Percentiles rank a stretch among this genome's conserved stretches.
phyloP scores from a whole-genome alignment of 2,113 vertebrate species.

The Hemichromis elongatus region DNA sequence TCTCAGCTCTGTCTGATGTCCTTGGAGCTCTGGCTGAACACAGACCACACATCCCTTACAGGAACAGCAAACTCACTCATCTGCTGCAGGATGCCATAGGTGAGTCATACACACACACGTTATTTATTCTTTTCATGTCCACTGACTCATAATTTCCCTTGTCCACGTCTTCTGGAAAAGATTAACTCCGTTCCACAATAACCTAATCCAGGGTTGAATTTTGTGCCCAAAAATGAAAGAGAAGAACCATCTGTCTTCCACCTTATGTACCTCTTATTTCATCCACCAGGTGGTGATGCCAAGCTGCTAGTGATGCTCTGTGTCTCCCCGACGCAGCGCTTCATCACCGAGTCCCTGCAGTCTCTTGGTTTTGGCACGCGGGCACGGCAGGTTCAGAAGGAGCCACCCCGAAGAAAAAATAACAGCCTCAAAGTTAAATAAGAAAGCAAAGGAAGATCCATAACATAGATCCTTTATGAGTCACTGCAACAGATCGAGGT shows the following conservation, averaged over 20 bases:
- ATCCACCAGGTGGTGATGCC: constrained; percentile 78
- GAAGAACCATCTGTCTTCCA: neutral
- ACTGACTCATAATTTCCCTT: neutral
- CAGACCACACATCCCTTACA: constrained; percentile 76
- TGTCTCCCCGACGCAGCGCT: constrained; percentile 77
- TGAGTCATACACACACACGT: constrained; percentile 12
- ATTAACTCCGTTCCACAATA: neutral
- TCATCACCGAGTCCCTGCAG: constrained; percentile 79
- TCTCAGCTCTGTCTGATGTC: constrained; percentile 80
- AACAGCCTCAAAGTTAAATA: constrained; percentile 53
- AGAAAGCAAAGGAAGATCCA: neutral
- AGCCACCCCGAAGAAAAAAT: constrained; percentile 62
- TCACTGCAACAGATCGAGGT: neutral
- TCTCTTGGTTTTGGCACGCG: constrained; percentile 76
- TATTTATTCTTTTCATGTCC: neutral
- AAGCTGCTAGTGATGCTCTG: constrained; percentile 83
- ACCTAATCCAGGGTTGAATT: neutral
- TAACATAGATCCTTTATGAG: neutral
- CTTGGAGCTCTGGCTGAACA: constrained; percentile 80
- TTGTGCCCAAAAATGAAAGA: neutral
- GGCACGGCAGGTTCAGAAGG: constrained; percentile 76
- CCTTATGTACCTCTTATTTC: neutral
- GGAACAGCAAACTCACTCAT: constrained; percentile 87
- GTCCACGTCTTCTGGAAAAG: neutral
- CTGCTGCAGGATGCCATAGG: constrained; percentile 81